Conservation (phyloP, 2,888 invertebrate genomes). For the Sarcophaga caerulescens region DNA sequence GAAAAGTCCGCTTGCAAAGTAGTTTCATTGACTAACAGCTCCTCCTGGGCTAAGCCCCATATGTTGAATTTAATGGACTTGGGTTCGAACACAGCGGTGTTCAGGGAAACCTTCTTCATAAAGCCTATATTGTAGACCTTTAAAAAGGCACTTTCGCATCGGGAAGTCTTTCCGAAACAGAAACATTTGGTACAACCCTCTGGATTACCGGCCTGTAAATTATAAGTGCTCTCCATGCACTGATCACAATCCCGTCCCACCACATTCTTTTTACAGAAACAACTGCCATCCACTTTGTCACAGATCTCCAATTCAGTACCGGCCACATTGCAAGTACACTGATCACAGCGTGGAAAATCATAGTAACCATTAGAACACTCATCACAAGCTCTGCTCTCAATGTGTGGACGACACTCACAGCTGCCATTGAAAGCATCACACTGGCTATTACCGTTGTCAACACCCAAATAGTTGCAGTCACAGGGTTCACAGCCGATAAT, state of each 20-base stretch:
- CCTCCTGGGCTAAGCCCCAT: conserved; percentile 75
- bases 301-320: conserved; percentile 94
- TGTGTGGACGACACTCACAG: conserved; percentile 92
- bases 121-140: conserved; percentile 80
- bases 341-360: conserved; percentile 93
- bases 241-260: conserved; percentile 90
- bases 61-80: conserved; percentile 75
- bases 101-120: conserved; percentile 76
- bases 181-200: conserved; percentile 98
- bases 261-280: conserved; percentile 90
- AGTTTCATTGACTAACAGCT: conserved; percentile 79
- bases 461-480: conserved; percentile 93
- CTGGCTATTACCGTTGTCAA: conserved; percentile 88
- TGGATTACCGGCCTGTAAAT: conserved; percentile 90
- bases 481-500: conserved; percentile 98
- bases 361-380: conserved; percentile 91
- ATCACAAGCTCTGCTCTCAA: conserved; percentile 94
- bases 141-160: conserved; percentile 90
- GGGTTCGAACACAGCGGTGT: conserved; percentile 73
- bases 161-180: conserved; percentile 96
- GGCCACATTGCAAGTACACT: conserved; percentile 90
- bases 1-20: conserved; percentile 79
- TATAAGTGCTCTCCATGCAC: conserved; percentile 94
- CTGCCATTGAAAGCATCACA: conserved; percentile 94
- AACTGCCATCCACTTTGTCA: conserved; percentile 86